Conservation (phyloP, 1,140 invertebrate genomes). For the Atopsyche davidsoni region DNA sequence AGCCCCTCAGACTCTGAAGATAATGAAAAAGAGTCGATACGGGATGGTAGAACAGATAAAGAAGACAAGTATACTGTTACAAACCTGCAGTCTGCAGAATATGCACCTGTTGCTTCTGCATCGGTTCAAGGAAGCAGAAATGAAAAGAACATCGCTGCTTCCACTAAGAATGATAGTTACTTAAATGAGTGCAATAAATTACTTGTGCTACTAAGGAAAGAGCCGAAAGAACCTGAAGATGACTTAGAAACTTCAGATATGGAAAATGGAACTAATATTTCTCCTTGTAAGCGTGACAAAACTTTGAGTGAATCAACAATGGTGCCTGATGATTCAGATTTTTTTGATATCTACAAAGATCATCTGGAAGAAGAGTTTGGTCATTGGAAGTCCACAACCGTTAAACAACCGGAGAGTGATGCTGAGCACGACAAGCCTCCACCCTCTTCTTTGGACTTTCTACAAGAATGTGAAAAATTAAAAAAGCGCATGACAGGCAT, state of each 20-base stretch:
- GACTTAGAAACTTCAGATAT: background rate
- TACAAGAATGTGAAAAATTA: constrained; percentile 40
- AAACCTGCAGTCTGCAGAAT: no score
- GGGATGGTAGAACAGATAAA: background rate
- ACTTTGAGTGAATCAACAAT: background rate
- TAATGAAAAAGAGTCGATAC: constrained; percentile 1
- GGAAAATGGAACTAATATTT: constrained; percentile 8
- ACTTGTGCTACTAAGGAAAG: no score
- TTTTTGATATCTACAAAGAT: constrained; percentile 45
- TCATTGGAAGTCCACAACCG: constrained; percentile 38
- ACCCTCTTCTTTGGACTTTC: constrained; percentile 33
- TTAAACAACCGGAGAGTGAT: constrained; percentile 1
- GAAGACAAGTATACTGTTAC: no score
- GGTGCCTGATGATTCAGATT: constrained; percentile 36
- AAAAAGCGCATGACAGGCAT: constrained; percentile 35
- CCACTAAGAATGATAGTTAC: no score
- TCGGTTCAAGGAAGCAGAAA: no score
- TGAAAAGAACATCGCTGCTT: no score
- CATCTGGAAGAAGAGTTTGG: constrained; percentile 43
- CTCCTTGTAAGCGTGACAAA: no score
- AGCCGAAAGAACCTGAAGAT: no score
- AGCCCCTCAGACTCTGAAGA: constrained; percentile 7
- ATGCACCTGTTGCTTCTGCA: no score
- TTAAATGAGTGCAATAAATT: no score
- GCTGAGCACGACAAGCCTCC: no score